These are phyloP conservation scores for Phymastichus coffea DNA, from an alignment of 1,140 invertebrate genomes.

Conservation along the genomic window DNA sequence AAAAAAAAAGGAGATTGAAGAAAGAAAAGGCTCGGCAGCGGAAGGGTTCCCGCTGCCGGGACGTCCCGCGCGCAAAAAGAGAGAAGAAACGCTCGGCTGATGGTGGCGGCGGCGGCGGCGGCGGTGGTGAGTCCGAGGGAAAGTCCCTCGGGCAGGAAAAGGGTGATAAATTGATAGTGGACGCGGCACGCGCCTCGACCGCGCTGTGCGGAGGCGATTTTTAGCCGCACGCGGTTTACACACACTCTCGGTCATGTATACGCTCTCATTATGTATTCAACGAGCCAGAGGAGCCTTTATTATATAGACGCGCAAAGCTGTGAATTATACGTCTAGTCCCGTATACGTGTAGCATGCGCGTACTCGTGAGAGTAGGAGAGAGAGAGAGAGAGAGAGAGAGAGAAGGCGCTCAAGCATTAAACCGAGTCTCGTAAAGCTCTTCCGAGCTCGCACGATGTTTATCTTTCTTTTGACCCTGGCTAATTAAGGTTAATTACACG, in stretches of 20 bases:
- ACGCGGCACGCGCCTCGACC: conserved; percentile 46
- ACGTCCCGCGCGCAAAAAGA: conserved; percentile 14
- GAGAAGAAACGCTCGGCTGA: conserved; percentile 30
- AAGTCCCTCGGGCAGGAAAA: conserved; percentile 39
- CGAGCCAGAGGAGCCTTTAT: no score
- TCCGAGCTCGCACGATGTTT: background rate
- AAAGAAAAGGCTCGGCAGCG: background rate
- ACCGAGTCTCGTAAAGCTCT: conserved; percentile 1
- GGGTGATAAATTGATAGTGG: conserved; percentile 58
- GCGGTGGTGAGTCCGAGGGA: conserved; percentile 24
- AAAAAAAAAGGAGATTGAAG: conserved; percentile 1
- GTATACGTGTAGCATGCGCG: background rate
- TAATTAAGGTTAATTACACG: conserved; percentile 21
- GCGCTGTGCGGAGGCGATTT: background rate
- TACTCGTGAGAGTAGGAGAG: no score
- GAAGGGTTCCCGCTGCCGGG: conserved; percentile 12
- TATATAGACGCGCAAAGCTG: no score
- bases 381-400: no score
- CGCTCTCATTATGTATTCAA: background rate
- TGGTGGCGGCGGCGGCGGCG: conserved; percentile 32
- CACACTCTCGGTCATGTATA: background rate
- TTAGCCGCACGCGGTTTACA: background rate
- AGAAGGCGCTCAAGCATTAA: conserved; percentile 5
- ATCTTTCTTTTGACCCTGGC: conserved; percentile 13
- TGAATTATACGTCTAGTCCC: no score